phyloP scores from a whole-genome alignment of 2,113 vertebrate species.

The Ptilorrhoa leucosticta region DNA sequence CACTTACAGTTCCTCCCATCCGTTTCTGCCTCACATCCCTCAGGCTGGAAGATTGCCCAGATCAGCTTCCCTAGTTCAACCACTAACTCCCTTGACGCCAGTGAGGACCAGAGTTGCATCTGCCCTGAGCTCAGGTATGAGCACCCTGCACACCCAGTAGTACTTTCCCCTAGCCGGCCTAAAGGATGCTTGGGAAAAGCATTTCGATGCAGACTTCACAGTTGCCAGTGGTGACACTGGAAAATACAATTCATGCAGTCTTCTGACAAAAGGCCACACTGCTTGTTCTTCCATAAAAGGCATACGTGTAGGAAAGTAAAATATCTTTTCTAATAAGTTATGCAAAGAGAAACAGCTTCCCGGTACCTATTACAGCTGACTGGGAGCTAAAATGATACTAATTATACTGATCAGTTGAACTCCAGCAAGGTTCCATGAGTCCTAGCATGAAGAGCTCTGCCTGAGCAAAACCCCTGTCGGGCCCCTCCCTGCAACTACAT shows the following conservation, averaged over 20 bases:
- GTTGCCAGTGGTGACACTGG: not conserved
- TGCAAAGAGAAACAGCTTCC: not conserved
- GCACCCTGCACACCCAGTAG: not conserved
- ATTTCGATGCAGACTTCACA: not conserved
- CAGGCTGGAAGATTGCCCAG: not conserved
- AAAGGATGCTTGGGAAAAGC: not conserved
- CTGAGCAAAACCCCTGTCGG: rapidly evolving
- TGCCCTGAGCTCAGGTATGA: not conserved
- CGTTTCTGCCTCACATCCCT: not conserved
- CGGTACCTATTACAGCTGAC: not conserved
- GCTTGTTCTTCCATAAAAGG: not conserved
- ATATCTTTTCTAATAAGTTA: not conserved
- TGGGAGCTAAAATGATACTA: not conserved
- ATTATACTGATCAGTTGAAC: not conserved
- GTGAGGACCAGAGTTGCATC: not conserved
- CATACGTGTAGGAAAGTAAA: not conserved
- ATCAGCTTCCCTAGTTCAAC: not conserved
- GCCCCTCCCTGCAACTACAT: rapidly evolving
- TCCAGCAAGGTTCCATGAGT: not conserved
- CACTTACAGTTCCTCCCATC: not conserved
- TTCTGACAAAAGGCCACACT: not conserved
- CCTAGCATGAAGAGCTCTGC: not conserved
- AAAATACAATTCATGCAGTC: not conserved
- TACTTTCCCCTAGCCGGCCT: not conserved
- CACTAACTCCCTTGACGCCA: not conserved